These are phyloP conservation scores for Drosophila phalerata DNA, from an alignment of 2,888 invertebrate genomes.

Conservation along the genomic window DNA sequence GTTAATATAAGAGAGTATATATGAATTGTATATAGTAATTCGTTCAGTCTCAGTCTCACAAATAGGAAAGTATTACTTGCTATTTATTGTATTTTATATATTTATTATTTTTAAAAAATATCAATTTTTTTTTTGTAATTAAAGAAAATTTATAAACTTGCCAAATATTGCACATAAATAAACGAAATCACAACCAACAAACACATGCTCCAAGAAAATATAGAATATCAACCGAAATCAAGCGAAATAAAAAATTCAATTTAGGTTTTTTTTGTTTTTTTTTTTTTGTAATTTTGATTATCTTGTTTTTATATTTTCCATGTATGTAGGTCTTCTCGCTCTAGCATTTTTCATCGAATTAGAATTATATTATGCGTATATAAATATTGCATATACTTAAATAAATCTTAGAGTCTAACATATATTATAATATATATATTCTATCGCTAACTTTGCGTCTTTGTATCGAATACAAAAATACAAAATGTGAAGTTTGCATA, in stretches of 20 bases:
- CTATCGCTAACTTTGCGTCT: slow-evolving; percentile 38
- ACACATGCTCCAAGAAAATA: slow-evolving; percentile 27
- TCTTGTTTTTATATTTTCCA: slow-evolving; percentile 81
- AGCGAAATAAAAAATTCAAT: slow-evolving; percentile 67
- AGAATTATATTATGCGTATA: slow-evolving; percentile 47
- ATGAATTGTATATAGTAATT: slow-evolving; percentile 39
- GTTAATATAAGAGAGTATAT: slow-evolving; percentile 13
- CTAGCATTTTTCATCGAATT: slow-evolving; percentile 20
- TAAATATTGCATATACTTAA: slow-evolving; percentile 77
- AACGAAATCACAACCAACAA: slow-evolving; percentile 62
- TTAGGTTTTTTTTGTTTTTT: slow-evolving; percentile 27
- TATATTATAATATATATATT: slow-evolving; percentile 7
- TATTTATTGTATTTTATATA: slow-evolving; percentile 38
- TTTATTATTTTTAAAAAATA: no score
- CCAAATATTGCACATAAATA: slow-evolving; percentile 17
- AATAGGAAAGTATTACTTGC: slow-evolving; percentile 75
- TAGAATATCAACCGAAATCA: slow-evolving; percentile 24
- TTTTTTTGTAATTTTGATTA: slow-evolving; percentile 76
- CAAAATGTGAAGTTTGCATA: slow-evolving; percentile 70
- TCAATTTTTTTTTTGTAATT: neutral
- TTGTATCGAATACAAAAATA: slow-evolving; percentile 80
- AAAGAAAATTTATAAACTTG: neutral
- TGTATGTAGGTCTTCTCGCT: slow-evolving; percentile 70
- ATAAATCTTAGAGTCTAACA: slow-evolving; percentile 65
- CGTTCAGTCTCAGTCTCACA: slow-evolving; percentile 78